These are phyloP conservation scores for Percina caprodes DNA, from an alignment of 2,113 vertebrate species.

Conservation along the genomic window DNA sequence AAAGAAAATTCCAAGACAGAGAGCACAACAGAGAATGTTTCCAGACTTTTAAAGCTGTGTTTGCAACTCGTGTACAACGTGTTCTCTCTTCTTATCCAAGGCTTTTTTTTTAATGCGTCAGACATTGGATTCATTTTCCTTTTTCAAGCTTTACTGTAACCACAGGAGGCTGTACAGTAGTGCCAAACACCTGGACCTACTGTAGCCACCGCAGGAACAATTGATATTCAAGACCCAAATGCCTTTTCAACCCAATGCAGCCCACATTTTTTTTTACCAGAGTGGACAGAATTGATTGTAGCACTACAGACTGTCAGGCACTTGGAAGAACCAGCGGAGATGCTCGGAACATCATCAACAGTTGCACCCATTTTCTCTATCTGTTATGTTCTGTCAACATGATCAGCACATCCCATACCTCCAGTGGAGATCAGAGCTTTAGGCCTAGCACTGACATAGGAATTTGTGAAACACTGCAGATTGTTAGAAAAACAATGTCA, in stretches of 20 bases:
- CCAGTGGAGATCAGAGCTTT: background rate
- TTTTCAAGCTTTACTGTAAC: slow-evolving; percentile 2
- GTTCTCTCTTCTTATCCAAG: slow-evolving; percentile 6
- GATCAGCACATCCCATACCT: background rate
- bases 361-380: background rate
- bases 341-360: background rate
- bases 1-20: slow-evolving; percentile 4
- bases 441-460: background rate
- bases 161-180: too few species aligned
- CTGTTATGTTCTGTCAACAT: background rate
- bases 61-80: slow-evolving; percentile 7
- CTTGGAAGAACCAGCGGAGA: background rate
- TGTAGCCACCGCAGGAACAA: background rate
- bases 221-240: background rate
- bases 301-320: background rate
- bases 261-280: background rate
- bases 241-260: background rate
- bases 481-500: background rate
- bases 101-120: background rate
- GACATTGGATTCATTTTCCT: slow-evolving; percentile 16
- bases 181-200: too few species aligned
- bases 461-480: background rate
- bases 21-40: slow-evolving; percentile 23
- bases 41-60: slow-evolving; percentile 11
- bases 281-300: background rate